phyloP scores from a whole-genome alignment of 2,797 vertebrate species.

The Sebastes hubbsi region DNA sequence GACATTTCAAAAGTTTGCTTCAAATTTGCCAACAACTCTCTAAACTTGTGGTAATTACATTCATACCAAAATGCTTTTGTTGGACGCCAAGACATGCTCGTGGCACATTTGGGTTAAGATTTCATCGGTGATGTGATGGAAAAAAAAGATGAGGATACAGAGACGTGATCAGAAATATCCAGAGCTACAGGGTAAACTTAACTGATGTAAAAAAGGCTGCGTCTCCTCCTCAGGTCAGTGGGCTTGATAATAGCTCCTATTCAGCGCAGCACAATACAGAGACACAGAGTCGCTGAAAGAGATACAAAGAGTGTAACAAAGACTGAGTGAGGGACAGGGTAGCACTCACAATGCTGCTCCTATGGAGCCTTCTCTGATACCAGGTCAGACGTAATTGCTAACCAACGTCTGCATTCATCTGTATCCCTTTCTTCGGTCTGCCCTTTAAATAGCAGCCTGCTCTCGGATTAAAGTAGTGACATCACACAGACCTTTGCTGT shows the following conservation, averaged over 20 bases:
- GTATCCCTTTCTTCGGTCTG: slow-evolving; percentile 12
- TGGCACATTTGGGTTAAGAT: not conserved
- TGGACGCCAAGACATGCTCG: not conserved
- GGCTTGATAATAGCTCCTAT: not conserved
- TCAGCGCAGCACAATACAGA: not conserved
- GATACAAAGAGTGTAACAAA: not conserved
- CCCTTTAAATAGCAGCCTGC: slow-evolving; percentile 40
- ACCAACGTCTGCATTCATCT: slow-evolving; percentile 15
- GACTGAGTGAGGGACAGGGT: not conserved
- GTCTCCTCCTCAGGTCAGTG: not conserved
- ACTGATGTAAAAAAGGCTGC: not conserved
- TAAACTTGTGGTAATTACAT: not conserved
- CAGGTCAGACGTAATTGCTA: slow-evolving; percentile 53
- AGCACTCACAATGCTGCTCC: not conserved
- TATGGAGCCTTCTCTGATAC: slow-evolving; percentile 15
- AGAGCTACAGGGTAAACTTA: not conserved
- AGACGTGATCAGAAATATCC: not conserved
- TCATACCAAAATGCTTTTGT: not conserved
- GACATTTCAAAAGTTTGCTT: too few species aligned
- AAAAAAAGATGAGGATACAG: not conserved
- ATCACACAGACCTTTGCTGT: not conserved
- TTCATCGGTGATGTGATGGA: not conserved
- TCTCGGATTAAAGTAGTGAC: not conserved
- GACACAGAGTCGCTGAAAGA: not conserved
- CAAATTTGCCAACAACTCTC: too few species aligned